Percentiles rank a stretch among this genome's conserved stretches.
Evolutionary conservation across 2,113 vertebrate species (phyloP).

Genomic region (Corapipo altera): DNA sequence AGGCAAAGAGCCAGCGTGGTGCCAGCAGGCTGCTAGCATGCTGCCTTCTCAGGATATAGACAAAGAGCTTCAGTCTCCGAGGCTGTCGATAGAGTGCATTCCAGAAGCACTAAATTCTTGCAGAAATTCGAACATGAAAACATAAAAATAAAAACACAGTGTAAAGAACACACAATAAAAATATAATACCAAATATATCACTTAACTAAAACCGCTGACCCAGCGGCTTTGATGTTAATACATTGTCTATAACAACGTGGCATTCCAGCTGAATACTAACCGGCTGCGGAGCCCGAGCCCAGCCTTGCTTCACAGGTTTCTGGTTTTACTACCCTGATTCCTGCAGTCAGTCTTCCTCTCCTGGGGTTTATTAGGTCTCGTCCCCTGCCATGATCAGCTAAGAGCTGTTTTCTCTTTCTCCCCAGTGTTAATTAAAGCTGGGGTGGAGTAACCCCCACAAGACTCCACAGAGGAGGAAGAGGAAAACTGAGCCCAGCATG

Average conservation of each 20-base stretch:
- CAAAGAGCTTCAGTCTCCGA: not conserved
- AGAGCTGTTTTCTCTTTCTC: constrained; percentile 51
- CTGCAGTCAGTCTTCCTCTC: constrained; percentile 1
- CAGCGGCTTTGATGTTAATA: constrained; percentile 49
- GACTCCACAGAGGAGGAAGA: not conserved
- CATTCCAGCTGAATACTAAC: constrained; percentile 47
- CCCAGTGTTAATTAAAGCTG: constrained; percentile 27
- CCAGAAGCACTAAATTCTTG: constrained; percentile 42
- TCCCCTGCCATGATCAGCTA: not conserved
- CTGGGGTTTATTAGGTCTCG: constrained; percentile 36
- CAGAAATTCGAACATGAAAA: constrained; percentile 22
- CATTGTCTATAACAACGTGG: not conserved
- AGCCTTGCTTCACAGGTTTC: constrained; percentile 8
- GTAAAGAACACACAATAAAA: constrained; percentile 50
- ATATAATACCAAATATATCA: constrained; percentile 51
- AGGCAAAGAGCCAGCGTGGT: not conserved
- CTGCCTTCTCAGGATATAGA: not conserved
- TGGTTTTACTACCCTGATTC: constrained; percentile 29
- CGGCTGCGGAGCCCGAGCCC: not conserved
- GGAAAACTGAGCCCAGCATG: not conserved
- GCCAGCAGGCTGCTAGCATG: not conserved
- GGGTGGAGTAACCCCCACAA: not conserved
- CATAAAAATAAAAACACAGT: constrained; percentile 49
- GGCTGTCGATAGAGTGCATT: constrained; percentile 1
- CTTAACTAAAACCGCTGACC: constrained; percentile 58